Evolutionary conservation across 2,113 vertebrate genomes (phyloP).

Genomic region (Psilopsiagon aurifrons): DNA sequence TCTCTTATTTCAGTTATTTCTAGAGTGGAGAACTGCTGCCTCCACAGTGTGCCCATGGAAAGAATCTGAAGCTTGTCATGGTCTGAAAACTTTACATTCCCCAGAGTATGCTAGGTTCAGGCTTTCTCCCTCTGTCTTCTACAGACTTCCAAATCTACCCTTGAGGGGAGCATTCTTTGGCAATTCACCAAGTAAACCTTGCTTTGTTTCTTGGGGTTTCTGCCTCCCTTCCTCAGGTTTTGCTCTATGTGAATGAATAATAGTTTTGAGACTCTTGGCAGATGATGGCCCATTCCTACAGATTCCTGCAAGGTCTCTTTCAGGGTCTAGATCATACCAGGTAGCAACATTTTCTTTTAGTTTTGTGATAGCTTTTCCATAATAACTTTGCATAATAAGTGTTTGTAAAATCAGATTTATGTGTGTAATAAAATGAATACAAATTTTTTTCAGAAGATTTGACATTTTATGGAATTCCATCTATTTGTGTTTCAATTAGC

Average conservation of each 20-base stretch:
- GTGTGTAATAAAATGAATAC: conserved; percentile 33
- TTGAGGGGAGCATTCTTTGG: conserved; percentile 13
- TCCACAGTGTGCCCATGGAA: not conserved
- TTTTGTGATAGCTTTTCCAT: not conserved
- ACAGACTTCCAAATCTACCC: not conserved
- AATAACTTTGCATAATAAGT: not conserved
- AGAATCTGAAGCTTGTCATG: not conserved
- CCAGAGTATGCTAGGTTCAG: not conserved
- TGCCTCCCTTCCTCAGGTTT: not conserved
- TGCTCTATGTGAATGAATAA: not conserved
- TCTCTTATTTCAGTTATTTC: not conserved
- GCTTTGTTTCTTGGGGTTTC: not conserved
- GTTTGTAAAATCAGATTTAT: conserved; percentile 19
- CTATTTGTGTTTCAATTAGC: conserved; percentile 61
- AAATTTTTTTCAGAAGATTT: not conserved
- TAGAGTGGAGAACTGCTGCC: not conserved
- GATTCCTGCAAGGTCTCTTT: not conserved
- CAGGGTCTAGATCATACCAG: not conserved
- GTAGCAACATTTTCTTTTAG: not conserved
- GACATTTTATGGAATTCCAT: conserved; percentile 35
- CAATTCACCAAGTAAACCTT: not conserved
- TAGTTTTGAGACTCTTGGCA: not conserved
- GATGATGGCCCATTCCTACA: not conserved
- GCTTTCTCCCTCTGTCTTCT: not conserved
- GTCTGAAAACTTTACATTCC: not conserved